Evolutionary conservation across 2,113 vertebrate genomes (phyloP), one percentile per base, ranked within the genome.

Genomic region (Proterorhinus semilunaris): DNA sequence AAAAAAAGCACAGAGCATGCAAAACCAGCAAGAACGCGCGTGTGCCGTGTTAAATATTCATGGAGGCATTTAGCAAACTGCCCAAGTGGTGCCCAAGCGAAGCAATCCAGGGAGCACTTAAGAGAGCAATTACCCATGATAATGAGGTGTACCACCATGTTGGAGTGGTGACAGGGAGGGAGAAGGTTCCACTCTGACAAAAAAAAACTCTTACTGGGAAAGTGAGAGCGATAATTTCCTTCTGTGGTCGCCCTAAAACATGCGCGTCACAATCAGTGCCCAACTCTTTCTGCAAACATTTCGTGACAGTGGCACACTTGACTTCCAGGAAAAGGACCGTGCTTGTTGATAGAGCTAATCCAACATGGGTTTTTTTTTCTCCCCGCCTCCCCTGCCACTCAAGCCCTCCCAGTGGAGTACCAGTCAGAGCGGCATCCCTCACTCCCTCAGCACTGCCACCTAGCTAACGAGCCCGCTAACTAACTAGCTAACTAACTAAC

Each of bases 301-400:
- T 79, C 63, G 62, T 86, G 82, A 83, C 81, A 76, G 69, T 66
- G 70, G 8, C 49, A n/a, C 54, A 48, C 45, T n/a, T 78, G 84
- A 81, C 55, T 53, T 80, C 64, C 72, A 57, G 58, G 42, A 55
- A 2, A 80, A 67, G 63, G 68, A 13, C 5, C 11, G 63, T 61
- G 58, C 75, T 82, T 87, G 82, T 85, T 85, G 88, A 86, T 82
- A 80, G 69, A 72, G 74, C 81, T 87, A 81, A 88, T 81, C 86
- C 80, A 71, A 59, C 72, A 70, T 71, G 76, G 78, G 79, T 76
- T 63, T 75, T 87, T 36, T 36, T 36, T 36, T 36, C 27, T 36
- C 27, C n/a, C n/a, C n/a, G n/a, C n/a, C 27, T 5, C 27, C 27
- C 27, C 78, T 76, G 85, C 73, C 84, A 86, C 75, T 75, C 81